Conservation (phyloP, 2,113 vertebrate genomes). For the Muntiacus reevesi region DNA sequence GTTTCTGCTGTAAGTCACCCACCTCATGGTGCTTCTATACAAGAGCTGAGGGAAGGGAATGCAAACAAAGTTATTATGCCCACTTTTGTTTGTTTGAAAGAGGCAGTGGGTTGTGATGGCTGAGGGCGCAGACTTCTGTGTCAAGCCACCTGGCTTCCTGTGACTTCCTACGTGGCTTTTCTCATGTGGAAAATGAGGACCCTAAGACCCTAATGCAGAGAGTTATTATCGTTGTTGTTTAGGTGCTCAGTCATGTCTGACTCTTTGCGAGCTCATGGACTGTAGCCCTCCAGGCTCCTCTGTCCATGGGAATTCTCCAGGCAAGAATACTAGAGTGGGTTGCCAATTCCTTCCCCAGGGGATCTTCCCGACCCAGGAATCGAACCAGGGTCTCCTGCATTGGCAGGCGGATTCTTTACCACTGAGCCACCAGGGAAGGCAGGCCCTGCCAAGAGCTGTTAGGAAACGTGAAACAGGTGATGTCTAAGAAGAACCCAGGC, state of each 20-base stretch:
- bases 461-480: background rate
- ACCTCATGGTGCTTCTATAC: fast-evolving
- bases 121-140: background rate
- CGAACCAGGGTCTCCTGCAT: background rate
- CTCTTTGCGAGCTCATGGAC: background rate
- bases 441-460: background rate
- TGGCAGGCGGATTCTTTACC: background rate
- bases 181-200: background rate
- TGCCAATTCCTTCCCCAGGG: background rate
- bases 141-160: background rate
- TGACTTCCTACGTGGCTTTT: background rate
- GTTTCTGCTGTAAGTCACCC: background rate
- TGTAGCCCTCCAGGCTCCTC: background rate
- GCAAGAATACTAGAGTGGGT: background rate
- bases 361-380: background rate
- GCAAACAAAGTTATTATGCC: background rate
- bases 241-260: background rate
- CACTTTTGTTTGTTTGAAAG: background rate
- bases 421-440: background rate
- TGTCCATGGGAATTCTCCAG: background rate
- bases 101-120: background rate
- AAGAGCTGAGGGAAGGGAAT: background rate
- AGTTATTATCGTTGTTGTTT: background rate
- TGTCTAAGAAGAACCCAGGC: background rate
- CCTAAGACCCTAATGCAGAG: background rate